Percentiles rank a stretch among this genome's conserved stretches.
These are phyloP conservation scores for Caranx ignobilis DNA, from an alignment of 2,113 vertebrate genomes.

Conservation along the genomic window DNA sequence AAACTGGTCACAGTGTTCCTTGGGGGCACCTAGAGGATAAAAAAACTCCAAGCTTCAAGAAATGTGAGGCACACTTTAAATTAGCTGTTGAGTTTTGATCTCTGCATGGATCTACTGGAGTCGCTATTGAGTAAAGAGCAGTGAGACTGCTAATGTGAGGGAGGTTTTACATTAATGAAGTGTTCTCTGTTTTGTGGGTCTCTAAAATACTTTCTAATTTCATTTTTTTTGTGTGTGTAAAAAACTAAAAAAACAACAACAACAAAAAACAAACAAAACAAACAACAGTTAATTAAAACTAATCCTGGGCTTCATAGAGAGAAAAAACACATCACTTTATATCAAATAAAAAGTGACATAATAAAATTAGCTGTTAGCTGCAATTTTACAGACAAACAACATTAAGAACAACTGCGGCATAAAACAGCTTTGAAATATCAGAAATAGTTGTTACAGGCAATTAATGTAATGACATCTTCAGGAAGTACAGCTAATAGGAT, in stretches of 20 bases:
- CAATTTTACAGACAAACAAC: background rate
- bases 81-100: slow-evolving; percentile 46
- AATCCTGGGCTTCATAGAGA: too few relatives aligned
- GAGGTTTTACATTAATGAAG: slow-evolving; percentile 57
- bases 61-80: slow-evolving; percentile 34
- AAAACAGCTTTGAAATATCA: too few relatives aligned
- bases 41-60: slow-evolving; percentile 23
- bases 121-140: slow-evolving; percentile 27
- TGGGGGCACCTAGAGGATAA: background rate
- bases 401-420: too few relatives aligned
- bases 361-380: too few relatives aligned
- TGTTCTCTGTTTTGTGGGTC: slow-evolving; percentile 22
- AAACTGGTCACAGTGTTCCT: slow-evolving; percentile 51
- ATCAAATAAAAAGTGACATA: too few relatives aligned
- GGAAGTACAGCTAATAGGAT: background rate
- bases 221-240: background rate
- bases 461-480: background rate
- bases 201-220: background rate
- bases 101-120: slow-evolving; percentile 45
- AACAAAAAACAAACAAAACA: too few relatives aligned
- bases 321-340: background rate
- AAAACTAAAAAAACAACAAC: background rate
- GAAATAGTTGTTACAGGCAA: background rate
- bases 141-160: slow-evolving; percentile 29
- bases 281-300: too few relatives aligned